Conservation (phyloP, 2,113 vertebrate genomes). For the Reinhardtius hippoglossoides region DNA sequence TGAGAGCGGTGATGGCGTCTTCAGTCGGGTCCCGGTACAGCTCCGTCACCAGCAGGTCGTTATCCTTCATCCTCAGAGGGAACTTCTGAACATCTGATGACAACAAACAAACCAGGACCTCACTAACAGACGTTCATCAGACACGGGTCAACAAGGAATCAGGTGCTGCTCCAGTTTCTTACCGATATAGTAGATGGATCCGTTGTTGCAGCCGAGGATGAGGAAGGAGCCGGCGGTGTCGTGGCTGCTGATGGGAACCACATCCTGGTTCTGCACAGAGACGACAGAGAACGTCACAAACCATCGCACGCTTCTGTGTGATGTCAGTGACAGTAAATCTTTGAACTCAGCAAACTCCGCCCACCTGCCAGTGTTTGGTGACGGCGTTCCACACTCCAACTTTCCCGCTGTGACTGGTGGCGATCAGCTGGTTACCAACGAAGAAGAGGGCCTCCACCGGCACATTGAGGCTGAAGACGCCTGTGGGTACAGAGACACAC, state of each 20-base stretch:
- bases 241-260: slow-evolving; percentile 93
- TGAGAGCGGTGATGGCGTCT: slow-evolving; percentile 92
- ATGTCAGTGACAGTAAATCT: not conserved
- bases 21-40: slow-evolving; percentile 91
- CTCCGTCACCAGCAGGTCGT: slow-evolving; percentile 92
- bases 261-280: slow-evolving; percentile 88
- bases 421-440: slow-evolving; percentile 93
- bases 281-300: not conserved
- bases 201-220: slow-evolving; percentile 92
- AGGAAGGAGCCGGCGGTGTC: slow-evolving; percentile 93
- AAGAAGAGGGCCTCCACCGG: slow-evolving; percentile 93
- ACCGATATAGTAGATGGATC: slow-evolving; percentile 95
- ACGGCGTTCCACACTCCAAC: slow-evolving; percentile 96
- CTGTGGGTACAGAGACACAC: slow-evolving; percentile 56
- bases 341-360: not conserved
- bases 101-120: not conserved
- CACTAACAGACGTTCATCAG: not conserved
- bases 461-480: slow-evolving; percentile 91
- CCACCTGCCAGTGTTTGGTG: slow-evolving; percentile 97
- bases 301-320: not conserved
- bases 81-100: slow-evolving; percentile 90
- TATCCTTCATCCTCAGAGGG: slow-evolving; percentile 93
- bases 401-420: slow-evolving; percentile 92
- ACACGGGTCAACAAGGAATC: too few relatives aligned
- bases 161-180: not conserved